Base-by-base conservation (phyloP, 2,797 vertebrate genomes). In the Myoxocephalus aenaeus region DNA sequence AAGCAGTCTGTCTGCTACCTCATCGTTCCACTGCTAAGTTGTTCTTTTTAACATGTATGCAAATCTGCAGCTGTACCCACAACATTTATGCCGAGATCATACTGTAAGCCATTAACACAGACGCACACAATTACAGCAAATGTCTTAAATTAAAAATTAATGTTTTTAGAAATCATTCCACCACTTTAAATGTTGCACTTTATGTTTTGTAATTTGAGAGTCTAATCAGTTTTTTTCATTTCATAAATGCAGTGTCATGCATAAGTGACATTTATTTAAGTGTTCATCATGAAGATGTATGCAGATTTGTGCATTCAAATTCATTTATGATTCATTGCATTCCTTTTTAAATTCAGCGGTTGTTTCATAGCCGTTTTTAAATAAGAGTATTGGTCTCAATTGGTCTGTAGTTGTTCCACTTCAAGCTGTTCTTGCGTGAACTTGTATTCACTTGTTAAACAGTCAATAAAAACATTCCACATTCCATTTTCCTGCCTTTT, bases 121-220 rank as follows among this genome's bases (percentile, higher is more conserved):
- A 22, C 54, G 36, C 25, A n/a, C 46, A 48, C 77, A 70, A 64
- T 59, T 18, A 75, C 34, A 27, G 14, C 20, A 64, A 53, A 84
- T 71, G 68, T 87, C 40, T 73, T 84, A 51, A 81, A 69, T 69
- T 57, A 44, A 71, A 80, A 40, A 0, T 38, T 3, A 9, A 2
- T 32, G 7, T 44, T 73, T 81, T 75, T 62, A 69, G 40, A 70
- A 65, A 65, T 73, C 62, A 84, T 82, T 84, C 76, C 73, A 54
- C 61, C 32, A 44, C n/a, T 70, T 22, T 3, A 56, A 27, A 10
- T 75, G 84, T 87, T 80, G 90, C 87, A 92, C 88, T 88, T 79
- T 81, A 59, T 73, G 3, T 80, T 70, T 75, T 56, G 2, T 32
- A 29, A 61, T 73, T 68, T 50, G 3, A 70, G 63, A 46, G 18